Evolutionary conservation across 1,140 invertebrate species (phyloP).

Genomic region (Schlechtendalia chinensis): DNA sequence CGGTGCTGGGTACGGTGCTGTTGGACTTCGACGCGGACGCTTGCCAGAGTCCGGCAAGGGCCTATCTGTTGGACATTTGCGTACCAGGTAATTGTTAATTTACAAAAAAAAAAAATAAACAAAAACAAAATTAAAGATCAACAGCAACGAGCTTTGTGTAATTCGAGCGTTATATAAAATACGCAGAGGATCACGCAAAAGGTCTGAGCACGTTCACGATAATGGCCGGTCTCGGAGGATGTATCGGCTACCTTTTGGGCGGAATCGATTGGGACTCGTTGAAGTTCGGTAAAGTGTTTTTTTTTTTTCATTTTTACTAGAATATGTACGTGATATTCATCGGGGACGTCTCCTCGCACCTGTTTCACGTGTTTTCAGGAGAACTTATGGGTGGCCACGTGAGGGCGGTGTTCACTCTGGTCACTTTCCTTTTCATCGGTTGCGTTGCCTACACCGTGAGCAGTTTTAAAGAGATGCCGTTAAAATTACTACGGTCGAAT

Average conservation of each 20-base stretch:
- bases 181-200: slow-evolving; percentile 82
- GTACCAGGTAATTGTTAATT: slow-evolving; percentile 66
- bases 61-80: slow-evolving; percentile 90
- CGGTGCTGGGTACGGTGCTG: slow-evolving; percentile 87
- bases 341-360: too few species aligned
- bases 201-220: slow-evolving; percentile 93
- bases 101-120: too few species aligned
- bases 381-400: slow-evolving; percentile 81
- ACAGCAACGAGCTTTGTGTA: neutral
- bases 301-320: neutral
- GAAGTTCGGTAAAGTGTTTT: slow-evolving; percentile 64
- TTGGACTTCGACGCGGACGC: slow-evolving; percentile 95
- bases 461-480: slow-evolving; percentile 84
- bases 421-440: slow-evolving; percentile 79
- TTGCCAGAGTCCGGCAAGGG: slow-evolving; percentile 88
- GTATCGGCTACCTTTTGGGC: slow-evolving; percentile 88
- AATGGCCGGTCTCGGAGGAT: slow-evolving; percentile 93
- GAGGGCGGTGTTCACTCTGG: slow-evolving; percentile 83
- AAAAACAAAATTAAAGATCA: neutral
- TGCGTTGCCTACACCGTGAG: slow-evolving; percentile 79
- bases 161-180: neutral
- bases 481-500: slow-evolving; percentile 59
- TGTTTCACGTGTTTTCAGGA: slow-evolving; percentile 63
- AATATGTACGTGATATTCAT: too few species aligned
- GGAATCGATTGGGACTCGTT: slow-evolving; percentile 91